Evolutionary conservation across 2,113 vertebrate genomes (phyloP), one percentile per base, ranked within the genome.

Genomic region (Petrocephalus microphthalmus): DNA sequence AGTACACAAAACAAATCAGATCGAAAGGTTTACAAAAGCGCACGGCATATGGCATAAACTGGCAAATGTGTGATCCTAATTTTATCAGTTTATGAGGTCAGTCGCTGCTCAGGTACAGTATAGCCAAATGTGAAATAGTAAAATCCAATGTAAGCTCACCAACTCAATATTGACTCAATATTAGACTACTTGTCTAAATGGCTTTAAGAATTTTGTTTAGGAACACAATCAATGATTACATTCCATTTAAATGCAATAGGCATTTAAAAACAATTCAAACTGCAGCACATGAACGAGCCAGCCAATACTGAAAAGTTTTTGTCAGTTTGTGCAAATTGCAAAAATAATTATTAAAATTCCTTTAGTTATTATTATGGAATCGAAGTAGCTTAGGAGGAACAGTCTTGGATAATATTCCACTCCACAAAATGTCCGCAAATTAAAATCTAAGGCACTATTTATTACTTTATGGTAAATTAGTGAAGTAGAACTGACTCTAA

Each of bases 271-370:
- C 37, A 47, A 82, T 82, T 82, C 78, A 82, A 82, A 17, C 7
- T 49, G 45, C n/a, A 22, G 78, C 20, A 82, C 19, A 1, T 82
- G 42, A 82, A 82, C 7, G 33, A 74, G 67, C 25, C 33, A 42
- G 71, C 33, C 71, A 78, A 78, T 78, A 78, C n/a, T 0, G 4
- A 37, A 64, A 74, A 7, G 33, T 3, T 15, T 78, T 42, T 78
- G 33, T 42, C 71, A 78, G 33, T 78, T 78, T 78, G 71, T 78
- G 71, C 71, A 78, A 78, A 78, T 78, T 78, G 71, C 71, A 78
- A 78, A 78, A 78, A 74, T 0, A 42, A 42, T 78, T 5, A 78
- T 17, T 7, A 10, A 78, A 78, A 42, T 19, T 74, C 5, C 29
- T 37, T 37, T 78, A 78, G 17, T 78, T 78, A 78, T 78, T 37